These are phyloP conservation scores for Eurytoma californica DNA, from an alignment of 2,888 invertebrate genomes.

Conservation along the genomic window DNA sequence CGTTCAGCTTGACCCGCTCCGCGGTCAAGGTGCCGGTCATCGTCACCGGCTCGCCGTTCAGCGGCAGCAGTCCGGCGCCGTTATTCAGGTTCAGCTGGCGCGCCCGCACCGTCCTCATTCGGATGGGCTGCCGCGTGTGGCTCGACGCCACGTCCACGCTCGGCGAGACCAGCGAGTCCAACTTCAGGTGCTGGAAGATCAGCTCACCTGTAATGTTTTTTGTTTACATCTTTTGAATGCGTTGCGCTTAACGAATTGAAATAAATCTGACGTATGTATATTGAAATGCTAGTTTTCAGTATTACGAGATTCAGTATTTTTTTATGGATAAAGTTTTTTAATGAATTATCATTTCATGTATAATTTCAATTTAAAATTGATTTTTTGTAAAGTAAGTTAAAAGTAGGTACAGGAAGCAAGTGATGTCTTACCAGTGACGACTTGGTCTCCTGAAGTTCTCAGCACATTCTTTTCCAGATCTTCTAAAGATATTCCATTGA, in stretches of 20 bases:
- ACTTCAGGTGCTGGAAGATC: conserved; percentile 56
- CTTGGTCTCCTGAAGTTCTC: conserved; percentile 76
- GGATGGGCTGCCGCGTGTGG: conserved; percentile 32
- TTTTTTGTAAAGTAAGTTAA: too few species aligned
- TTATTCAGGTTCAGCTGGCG: conserved; percentile 59
- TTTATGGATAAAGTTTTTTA: too few species aligned
- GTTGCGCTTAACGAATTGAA: too few species aligned
- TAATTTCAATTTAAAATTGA: too few species aligned
- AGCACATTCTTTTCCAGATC: conserved; percentile 75
- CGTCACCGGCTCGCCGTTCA: conserved; percentile 57
- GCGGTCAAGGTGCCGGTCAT: conserved; percentile 61
- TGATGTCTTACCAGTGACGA: conserved; percentile 68
- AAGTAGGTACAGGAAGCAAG: too few species aligned
- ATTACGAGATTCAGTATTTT: too few species aligned
- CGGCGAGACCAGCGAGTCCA: conserved; percentile 38
- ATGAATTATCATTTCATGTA: too few species aligned
- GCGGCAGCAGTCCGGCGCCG: conserved; percentile 63
- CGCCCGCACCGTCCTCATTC: conserved; percentile 43
- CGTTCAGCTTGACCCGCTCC: conserved; percentile 62
- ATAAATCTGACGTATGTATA: too few species aligned
- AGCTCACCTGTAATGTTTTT: conserved; percentile 58
- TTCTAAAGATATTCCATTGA: conserved; percentile 76
- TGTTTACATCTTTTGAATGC: too few species aligned
- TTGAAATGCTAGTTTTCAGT: too few species aligned
- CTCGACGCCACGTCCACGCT: conserved; percentile 40